Evolutionary conservation across 2,797 vertebrate species (phyloP).

Genomic region (Scyliorhinus canicula): DNA sequence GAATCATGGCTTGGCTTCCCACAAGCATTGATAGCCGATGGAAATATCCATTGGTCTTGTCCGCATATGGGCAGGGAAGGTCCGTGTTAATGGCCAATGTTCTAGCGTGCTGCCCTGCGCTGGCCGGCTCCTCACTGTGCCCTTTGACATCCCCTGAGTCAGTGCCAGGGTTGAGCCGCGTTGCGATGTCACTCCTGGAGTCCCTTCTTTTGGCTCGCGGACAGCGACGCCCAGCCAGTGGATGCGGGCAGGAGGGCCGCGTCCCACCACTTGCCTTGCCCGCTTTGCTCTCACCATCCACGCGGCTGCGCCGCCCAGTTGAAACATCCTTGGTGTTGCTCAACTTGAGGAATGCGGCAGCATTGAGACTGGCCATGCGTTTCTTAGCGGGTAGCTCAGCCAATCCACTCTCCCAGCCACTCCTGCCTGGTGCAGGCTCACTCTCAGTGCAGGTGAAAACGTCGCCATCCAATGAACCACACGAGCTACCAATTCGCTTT

Average conservation of each 20-base stretch:
- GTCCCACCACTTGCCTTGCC: slow-evolving; percentile 54
- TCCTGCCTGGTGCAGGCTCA: neutral
- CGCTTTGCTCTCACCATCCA: slow-evolving; percentile 52
- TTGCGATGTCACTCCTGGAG: slow-evolving; percentile 45
- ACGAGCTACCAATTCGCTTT: slow-evolving; percentile 51
- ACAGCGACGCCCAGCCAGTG: slow-evolving; percentile 56
- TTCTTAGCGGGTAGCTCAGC: slow-evolving; percentile 66
- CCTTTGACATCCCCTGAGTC: slow-evolving; percentile 44
- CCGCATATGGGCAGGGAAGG: slow-evolving; percentile 51
- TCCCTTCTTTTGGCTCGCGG: slow-evolving; percentile 57
- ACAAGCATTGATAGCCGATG: slow-evolving; percentile 40
- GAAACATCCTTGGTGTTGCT: slow-evolving; percentile 70
- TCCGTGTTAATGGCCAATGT: slow-evolving; percentile 46
- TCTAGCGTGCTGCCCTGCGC: slow-evolving; percentile 47
- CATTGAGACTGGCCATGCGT: slow-evolving; percentile 88
- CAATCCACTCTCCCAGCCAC: slow-evolving; percentile 47
- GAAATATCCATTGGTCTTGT: slow-evolving; percentile 39
- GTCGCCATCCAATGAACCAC: slow-evolving; percentile 50
- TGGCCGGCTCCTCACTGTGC: slow-evolving; percentile 49
- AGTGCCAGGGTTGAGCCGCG: slow-evolving; percentile 39
- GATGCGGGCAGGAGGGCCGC: slow-evolving; percentile 55
- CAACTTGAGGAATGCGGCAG: slow-evolving; percentile 84
- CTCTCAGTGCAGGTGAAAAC: slow-evolving; percentile 53
- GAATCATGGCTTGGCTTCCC: slow-evolving; percentile 52
- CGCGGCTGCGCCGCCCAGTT: slow-evolving; percentile 56